Percentiles rank a stretch among this genome's conserved stretches.
Evolutionary conservation across 2,113 vertebrate species (phyloP).

Genomic region (Grammomys surdaster): DNA sequence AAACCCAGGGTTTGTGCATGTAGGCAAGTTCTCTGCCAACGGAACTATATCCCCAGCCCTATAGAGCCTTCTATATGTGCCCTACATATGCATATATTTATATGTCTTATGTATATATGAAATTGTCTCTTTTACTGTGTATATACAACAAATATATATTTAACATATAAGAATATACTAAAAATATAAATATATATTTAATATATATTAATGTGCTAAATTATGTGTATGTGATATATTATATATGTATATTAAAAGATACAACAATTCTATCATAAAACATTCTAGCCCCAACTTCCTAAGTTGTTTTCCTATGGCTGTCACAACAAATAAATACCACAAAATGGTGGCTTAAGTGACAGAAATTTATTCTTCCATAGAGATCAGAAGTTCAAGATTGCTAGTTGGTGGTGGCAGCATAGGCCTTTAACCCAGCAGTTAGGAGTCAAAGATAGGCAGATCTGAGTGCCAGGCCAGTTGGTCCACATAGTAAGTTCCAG

Average conservation of each 20-base stretch:
- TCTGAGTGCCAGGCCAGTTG: not conserved
- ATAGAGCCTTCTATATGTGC: not conserved
- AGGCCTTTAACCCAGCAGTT: not conserved
- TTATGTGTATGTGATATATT: not conserved
- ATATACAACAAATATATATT: too few species aligned
- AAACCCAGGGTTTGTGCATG: not conserved
- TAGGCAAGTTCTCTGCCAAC: not conserved
- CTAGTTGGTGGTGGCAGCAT: not conserved
- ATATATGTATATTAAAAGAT: not conserved
- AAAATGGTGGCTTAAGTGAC: conserved; percentile 21
- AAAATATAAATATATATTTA: too few species aligned
- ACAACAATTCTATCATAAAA: not conserved
- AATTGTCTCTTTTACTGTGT: too few species aligned
- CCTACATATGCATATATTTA: not conserved
- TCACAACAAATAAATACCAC: conserved; percentile 5
- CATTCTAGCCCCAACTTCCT: not conserved
- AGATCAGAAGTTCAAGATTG: not conserved
- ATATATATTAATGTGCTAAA: too few species aligned
- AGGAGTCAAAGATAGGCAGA: not conserved
- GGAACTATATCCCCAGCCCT: not conserved
- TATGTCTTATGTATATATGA: not conserved
- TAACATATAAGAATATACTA: too few species aligned
- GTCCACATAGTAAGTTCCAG: not conserved
- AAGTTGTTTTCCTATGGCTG: not conserved
- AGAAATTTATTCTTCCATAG: not conserved